Evolutionary conservation across 1,140 invertebrate genomes (phyloP), one percentile per base, ranked within the genome.

Genomic region (Pseudomyrmex dendroicus): DNA sequence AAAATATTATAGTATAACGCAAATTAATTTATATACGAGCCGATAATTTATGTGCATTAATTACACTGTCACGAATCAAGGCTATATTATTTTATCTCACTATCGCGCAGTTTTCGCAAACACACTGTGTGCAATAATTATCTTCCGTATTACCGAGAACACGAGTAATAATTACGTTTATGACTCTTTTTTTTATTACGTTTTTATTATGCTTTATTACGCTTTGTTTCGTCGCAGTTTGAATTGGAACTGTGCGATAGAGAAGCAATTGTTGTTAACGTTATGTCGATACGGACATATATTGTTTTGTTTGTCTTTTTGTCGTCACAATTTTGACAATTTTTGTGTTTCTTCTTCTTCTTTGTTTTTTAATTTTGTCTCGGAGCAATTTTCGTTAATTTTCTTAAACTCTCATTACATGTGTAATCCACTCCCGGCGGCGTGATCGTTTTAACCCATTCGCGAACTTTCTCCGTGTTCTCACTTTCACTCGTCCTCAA

Each of bases 401-500:
- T 20, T 46, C 54, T 78, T 35, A 50, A 25, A 12, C 52, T 54
- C 54, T 56, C 52, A 13, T 66, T 48, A 25, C 25, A 25, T 25
- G 25, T 25, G n/a, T n/a, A n/a, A n/a, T n/a, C n/a, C n/a, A 22
- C 4, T 35, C 48, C 15, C 20, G n/a, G 0, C 22, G 76, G 20
- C 54, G 22, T 44, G 54, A 72, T 72, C 66, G 8, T 72, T 70
- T 80, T 48, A 80, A 80, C 44, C 12, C 76, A 80, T 80, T 80
- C 76, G 3, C 54, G n/a, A 80, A 80, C 76, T 80, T 80, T 80
- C 76, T 61, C 76, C 15, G 12, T 54, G 54, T 72, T 80, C 48
- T 77, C 66, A 52, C 76, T 80, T 80, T 80, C 76, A 72, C 76
- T 44, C 52, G 15, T 70, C 64, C 64, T 56, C 17, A 70, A 44